Conservation (phyloP, 1,140 invertebrate genomes). For the Macrostomum lignano region DNA sequence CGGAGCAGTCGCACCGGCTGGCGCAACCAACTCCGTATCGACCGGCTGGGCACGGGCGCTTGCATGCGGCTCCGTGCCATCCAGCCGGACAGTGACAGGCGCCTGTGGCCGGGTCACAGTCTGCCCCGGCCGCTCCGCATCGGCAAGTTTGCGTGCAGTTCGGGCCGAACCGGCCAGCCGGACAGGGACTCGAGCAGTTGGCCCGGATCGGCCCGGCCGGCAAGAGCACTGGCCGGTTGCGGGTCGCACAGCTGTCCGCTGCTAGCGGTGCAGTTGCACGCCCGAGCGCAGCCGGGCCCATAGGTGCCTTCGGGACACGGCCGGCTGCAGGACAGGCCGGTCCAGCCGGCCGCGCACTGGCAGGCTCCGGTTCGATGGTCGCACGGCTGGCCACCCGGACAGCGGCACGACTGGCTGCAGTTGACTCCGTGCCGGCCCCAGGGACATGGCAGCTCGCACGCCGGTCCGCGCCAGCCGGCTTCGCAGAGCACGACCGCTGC, state of each 20-base stretch:
- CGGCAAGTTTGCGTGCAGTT: conserved; percentile 42
- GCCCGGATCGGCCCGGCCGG: conserved; percentile 34
- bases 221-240: conserved; percentile 50
- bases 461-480: no score
- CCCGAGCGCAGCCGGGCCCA: conserved; percentile 46
- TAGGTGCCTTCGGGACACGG: conserved; percentile 39
- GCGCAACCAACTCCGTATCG: conserved; percentile 50
- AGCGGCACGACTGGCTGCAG: no score
- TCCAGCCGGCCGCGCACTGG: conserved; percentile 17
- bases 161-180: conserved; percentile 36
- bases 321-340: conserved; percentile 16
- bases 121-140: conserved; percentile 41
- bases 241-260: conserved; percentile 42
- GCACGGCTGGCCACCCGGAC: no score
- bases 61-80: conserved; percentile 27
- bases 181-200: conserved; percentile 8
- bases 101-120: conserved; percentile 26
- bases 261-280: conserved; percentile 46
- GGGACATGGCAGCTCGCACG: no score
- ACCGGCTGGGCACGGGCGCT: conserved; percentile 44
- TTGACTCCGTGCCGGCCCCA: no score
- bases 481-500: no score
- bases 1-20: conserved; percentile 43
- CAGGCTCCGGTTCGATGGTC: no score
- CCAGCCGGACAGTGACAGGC: conserved; percentile 25